Base-by-base conservation (phyloP, 2,113 vertebrate genomes). In the Cygnus atratus region DNA sequence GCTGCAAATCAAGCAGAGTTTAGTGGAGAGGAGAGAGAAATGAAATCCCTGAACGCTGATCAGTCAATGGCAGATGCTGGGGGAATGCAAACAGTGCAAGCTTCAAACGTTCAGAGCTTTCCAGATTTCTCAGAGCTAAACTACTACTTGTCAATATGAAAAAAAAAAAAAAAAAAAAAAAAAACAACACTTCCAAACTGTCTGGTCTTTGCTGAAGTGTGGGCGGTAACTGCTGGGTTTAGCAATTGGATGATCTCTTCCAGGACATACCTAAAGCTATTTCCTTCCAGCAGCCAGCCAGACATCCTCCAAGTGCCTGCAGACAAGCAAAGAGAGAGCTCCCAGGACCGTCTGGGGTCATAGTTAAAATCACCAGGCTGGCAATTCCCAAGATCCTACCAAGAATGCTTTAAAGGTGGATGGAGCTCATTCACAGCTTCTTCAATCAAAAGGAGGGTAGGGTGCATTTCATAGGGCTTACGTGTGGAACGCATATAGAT, bases 371-470 rank as follows among this genome's bases (percentile, higher is more conserved):
- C 48, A 81, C 33, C 33, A 57, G 24, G 43, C 48, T 91, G 58
- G 35, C 22, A 43, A 7, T 84, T 89, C 43, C 48, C 58, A 72
- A 67, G 72, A 46, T 35, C 33, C 39, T 67, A 79, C 33, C 25
- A 75, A 62, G 37, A 90, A 83, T 78, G 16, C 50, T 59, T 78
- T 61, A 75, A 61, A 29, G 16, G 33, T 29, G 29, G 13, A 22
- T 20, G 35, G 46, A 82, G 14, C 46, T 95, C 54, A 54, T 81
- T 91, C 84, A 78, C 50, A 65, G 57, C 70, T 94, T 65, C 76
- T 94, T 54, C 83, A 77, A 80, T 65, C 63, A 93, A 84, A 59
- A 78, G 39, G 22, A 92, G 73, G 65, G 80, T 65, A 87, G 84
- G 68, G 67, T 65, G 87, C 65, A 87, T 88, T 92, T 95, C 80